Evolutionary conservation across 37 sponge, comb jelly and placozoan species (phyloP), one percentile per base, ranked within the genome.

Genomic region (Theonella swinhoei): DNA sequence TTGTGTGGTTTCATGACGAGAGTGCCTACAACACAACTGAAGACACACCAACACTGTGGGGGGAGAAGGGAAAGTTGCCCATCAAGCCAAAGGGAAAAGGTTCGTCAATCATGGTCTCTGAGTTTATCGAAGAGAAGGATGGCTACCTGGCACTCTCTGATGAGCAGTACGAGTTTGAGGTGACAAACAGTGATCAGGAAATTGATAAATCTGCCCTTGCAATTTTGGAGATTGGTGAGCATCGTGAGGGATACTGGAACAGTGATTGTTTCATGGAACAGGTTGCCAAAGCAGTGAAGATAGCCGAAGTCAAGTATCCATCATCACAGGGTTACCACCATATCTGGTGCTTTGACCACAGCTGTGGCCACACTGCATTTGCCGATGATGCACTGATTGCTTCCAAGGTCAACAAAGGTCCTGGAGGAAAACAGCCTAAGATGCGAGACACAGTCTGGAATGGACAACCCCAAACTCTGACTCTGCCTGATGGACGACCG

Each of bases 191-290:
- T 41, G 59, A 29, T 8, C 47, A 31, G 26, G 29, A 30, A 4
- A 40, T 68, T 41, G n/a, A 38, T 32, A 9, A 67, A 35, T 41
- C 74, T 23, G 65, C 65, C 39, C 36, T 38, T 64, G 39, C 64
- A 5, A 30, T 64, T 24, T 75, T 80, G 14, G 81, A 87, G 81
- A 87, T 23, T 75, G 88, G 3, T 87, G 67, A 66, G 80, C n/a
- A n/a, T n/a, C n/a, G n/a, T n/a, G n/a, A n/a, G n/a, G n/a, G n/a
- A n/a, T n/a, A n/a, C n/a, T n/a, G 81, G 81, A 87, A 41, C 61
- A 23, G 39, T 38, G 68, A 87, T 3, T 42, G 30, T 36, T 87
- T 80, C 42, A 40, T 80, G 47, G 38, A 47, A 3, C 75, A 87
- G 72, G 43, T 87, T 17, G 70, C 7, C 64, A n/a, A n/a, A n/a